A percentile compares a stretch with the other conserved stretches of the same genome.
These are phyloP conservation scores for Hemicrepidius hirtus DNA, from an alignment of 2,888 invertebrate species.

Conservation along the genomic window DNA sequence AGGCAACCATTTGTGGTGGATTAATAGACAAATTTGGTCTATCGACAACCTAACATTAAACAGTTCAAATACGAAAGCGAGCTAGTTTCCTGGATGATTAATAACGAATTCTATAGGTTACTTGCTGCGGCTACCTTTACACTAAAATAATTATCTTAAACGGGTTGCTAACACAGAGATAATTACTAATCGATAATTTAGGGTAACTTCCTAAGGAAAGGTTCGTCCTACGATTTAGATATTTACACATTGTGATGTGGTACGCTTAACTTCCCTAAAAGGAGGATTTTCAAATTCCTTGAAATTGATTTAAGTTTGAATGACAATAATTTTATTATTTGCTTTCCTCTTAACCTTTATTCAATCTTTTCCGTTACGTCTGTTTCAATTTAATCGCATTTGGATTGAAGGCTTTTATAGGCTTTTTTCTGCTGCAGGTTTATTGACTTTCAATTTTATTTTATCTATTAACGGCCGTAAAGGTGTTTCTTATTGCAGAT, in stretches of 20 bases:
- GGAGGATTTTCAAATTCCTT: too few relatives aligned
- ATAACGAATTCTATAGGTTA: not conserved
- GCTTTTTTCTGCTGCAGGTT: not conserved
- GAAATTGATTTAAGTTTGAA: not conserved
- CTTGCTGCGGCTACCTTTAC: not conserved
- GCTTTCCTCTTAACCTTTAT: not conserved
- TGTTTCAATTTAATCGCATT: not conserved
- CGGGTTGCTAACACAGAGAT: not conserved
- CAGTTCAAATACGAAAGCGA: not conserved
- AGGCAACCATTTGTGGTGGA: not conserved
- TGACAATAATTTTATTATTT: not conserved
- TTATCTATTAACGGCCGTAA: too few relatives aligned
- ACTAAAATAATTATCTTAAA: conserved; percentile 12
- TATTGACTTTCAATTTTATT: not conserved
- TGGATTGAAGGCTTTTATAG: not conserved
- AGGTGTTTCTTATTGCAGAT: too few relatives aligned
- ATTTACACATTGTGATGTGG: not conserved
- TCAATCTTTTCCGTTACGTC: not conserved
- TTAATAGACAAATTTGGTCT: conserved; percentile 12
- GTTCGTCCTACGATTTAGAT: not conserved
- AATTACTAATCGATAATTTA: conserved; percentile 14
- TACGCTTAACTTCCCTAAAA: too few relatives aligned
- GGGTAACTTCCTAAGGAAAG: not conserved
- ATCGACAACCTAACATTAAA: not conserved
- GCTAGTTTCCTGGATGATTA: conserved; percentile 7